Base-by-base conservation (phyloP, 1,140 invertebrate species). In the Colletes gigas region DNA sequence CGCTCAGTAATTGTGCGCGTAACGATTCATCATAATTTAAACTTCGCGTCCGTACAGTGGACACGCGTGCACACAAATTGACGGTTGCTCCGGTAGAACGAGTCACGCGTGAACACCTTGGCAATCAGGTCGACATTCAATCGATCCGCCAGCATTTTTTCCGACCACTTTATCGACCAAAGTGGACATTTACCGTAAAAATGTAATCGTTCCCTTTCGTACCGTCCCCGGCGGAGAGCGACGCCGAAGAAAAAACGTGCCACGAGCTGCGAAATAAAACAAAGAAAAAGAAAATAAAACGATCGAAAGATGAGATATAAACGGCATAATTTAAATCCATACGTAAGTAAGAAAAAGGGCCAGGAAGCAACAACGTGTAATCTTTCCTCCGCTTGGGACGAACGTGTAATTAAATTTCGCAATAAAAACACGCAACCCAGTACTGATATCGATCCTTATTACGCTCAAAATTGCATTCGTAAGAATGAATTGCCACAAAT, bases 1-100 rank as follows among this genome's bases (percentile, higher is more conserved):
- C 50, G 14, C 1, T 14, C 47, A 4, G 44, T 41, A 78, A 78
- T 70, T 19, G 19, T 15, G 30, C 9, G 5, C 30, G n/a, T 50
- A 54, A 70, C 30, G 30, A 44, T 62, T 52, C 57, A 50, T 60
- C 17, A 59, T 59, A 57, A 59, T 67, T 67, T 21, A 57, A 68
- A 54, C n/a, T 47, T 50, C 30, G 19, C 39, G 54, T 8, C 17
- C 44, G 41, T 14, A 4, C 41, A 50, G 39, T 50, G 52, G 54
- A 50, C 74, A 15, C 44, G 44, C 41, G 57, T 77, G 54, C 44
- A 39, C 47, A 7, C 21, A 78, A 78, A 78, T 71, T 78, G 57
- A 41, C 39, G 57, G 52, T 78, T 62, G 14, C 21, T 19, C 30
- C 15, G 10, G 8, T 39, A 19, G 19, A n/a, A 30, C 15, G 74